Base-by-base conservation (phyloP, 53 echinoderm and acorn worm genomes). In the Actinopyga echinites region DNA sequence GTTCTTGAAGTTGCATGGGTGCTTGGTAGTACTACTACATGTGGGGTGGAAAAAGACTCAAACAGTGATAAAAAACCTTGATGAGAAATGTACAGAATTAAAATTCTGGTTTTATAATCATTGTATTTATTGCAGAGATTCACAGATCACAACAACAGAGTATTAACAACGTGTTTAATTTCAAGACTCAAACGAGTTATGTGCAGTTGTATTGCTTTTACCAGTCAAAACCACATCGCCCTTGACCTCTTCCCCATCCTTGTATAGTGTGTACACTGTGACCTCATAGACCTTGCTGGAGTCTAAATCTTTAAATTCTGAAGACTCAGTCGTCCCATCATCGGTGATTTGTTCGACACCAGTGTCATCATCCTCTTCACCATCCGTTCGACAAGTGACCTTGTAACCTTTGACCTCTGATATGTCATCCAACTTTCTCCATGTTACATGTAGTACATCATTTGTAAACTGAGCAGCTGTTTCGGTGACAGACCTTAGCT, bases 381-480 rank as follows among this genome's bases (percentile, higher is more conserved):
- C 31, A 0, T 26, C 5, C 4, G 28, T 30, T 17, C 21, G 54
- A 30, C 31, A 78, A 45, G 31, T 55, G 55, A 78, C 78, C 78
- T 78, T 78, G 33, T 78, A 78, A 78, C 78, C 78, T 78, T 55
- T 55, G 25, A 78, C 78, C 78, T 78, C 52, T 55, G 9, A 8
- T 4, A 56, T 12, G 30, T 54, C n/a, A 2, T 31, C 35, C 54
- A 33, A n/a, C 32, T 19, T 30, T 25, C 28, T 78, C 78, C 78
- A 78, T 29, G 78, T 78, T 55, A 78, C 53, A 13, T 28, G 5
- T 20, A 78, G 54, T 43, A 20, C 56, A 78, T 26, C 42, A 43
- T 71, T 42, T 19, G 24, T 23, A 5, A 71, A 11, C 6, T 19
- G 24, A 71, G 71, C 71, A 25, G 31, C 19, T 40, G 44, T 25